Percentiles rank a stretch among this genome's conserved stretches.
Evolutionary conservation across 2,888 invertebrate genomes (phyloP).

Genomic region (Polydrusus cervinus): DNA sequence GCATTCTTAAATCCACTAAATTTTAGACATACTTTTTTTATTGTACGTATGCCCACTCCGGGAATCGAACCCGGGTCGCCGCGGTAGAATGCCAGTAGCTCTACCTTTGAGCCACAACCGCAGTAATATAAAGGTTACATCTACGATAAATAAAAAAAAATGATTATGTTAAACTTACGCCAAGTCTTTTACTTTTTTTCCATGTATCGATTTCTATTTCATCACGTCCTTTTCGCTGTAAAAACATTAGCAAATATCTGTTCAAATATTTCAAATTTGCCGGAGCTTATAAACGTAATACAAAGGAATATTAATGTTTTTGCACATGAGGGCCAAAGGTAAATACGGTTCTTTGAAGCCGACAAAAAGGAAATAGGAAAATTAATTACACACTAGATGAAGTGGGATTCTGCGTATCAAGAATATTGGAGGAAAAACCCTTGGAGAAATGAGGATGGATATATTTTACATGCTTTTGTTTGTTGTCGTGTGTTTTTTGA

Average conservation of each 20-base stretch:
- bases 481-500: background rate
- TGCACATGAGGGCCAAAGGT: constrained; percentile 36
- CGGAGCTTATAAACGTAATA: constrained; percentile 26
- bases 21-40: too few species aligned
- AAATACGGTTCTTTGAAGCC: constrained; percentile 38
- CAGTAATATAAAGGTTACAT: too few species aligned
- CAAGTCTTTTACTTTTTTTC: too few species aligned
- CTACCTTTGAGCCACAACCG: too few species aligned
- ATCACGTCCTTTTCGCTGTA: too few species aligned
- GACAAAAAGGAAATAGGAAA: constrained; percentile 33
- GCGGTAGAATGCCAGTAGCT: too few species aligned
- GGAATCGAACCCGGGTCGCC: too few species aligned
- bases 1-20: too few species aligned
- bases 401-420: constrained; percentile 27
- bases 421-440: constrained; percentile 3
- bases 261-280: constrained; percentile 31
- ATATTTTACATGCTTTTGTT: constrained; percentile 11
- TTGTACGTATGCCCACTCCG: too few species aligned
- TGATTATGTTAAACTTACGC: too few species aligned
- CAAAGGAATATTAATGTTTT: constrained; percentile 41
- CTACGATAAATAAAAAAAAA: too few species aligned
- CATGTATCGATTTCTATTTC: too few species aligned
- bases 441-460: background rate
- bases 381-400: constrained; percentile 40
- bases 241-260: constrained; percentile 11